Percentiles rank a stretch among this genome's conserved stretches.
These are phyloP conservation scores for Clarias platycephalus DNA, from an alignment of 2,797 vertebrate genomes.

Conservation along the genomic window DNA sequence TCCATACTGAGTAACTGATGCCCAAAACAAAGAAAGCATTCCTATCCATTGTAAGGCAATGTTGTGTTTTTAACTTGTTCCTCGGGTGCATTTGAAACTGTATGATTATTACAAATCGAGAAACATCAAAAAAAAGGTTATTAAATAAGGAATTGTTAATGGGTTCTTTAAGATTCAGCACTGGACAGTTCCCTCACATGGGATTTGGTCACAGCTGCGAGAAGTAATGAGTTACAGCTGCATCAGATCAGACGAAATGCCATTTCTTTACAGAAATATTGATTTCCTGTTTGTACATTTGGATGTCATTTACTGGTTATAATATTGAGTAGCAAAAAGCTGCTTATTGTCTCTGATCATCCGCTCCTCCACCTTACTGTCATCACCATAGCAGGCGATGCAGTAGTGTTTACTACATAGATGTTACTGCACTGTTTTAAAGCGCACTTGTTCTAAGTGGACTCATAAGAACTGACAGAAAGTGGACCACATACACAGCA, in stretches of 20 bases:
- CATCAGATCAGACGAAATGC: slow-evolving; percentile 19
- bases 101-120: not conserved
- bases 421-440: slow-evolving; percentile 9
- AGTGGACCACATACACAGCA: slow-evolving; percentile 12
- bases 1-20: not conserved
- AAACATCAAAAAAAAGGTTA: not conserved
- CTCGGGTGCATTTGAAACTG: too few species aligned
- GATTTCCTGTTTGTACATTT: not conserved
- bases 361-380: not conserved
- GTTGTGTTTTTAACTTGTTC: not conserved
- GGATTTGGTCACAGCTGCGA: slow-evolving; percentile 35
- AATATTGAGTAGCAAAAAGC: slow-evolving; percentile 8
- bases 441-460: not conserved
- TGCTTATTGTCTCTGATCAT: not conserved
- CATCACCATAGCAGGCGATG: not conserved
- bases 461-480: slow-evolving; percentile 18
- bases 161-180: slow-evolving; percentile 58
- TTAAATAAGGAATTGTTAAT: not conserved
- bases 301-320: not conserved
- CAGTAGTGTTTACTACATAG: not conserved
- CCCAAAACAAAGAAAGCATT: not conserved
- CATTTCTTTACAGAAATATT: slow-evolving; percentile 38
- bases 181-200: slow-evolving; percentile 63
- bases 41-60: not conserved
- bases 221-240: slow-evolving; percentile 45